Base-by-base conservation (phyloP, 2,797 vertebrate species). In the Otolemur crassicaudatus region DNA sequence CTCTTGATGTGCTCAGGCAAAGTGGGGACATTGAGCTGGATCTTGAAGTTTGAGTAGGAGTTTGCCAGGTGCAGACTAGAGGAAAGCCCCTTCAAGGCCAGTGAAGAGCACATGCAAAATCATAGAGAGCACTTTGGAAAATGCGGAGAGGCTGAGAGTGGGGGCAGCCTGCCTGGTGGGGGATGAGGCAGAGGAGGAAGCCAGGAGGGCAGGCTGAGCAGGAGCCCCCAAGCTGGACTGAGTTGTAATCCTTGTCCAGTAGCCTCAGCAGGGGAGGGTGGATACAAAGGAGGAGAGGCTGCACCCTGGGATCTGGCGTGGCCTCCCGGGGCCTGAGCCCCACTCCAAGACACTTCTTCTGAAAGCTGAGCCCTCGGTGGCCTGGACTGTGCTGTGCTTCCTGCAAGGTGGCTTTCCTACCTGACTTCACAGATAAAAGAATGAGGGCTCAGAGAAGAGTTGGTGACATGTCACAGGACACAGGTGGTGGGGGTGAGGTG, bases 121-220 rank as follows among this genome's bases (percentile, higher is more conserved):
- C 61, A 14, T 60, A 67, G 76, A 63, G 4, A 25, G 29, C 77
- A 27, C 73, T 23, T 70, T 0, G 0, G 61, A 76, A 58, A 70
- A 85, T 7, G 29, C 9, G 77, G 20, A 19, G 69, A 90, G n/a
- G 40, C 4, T n/a, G 11, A 0, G 1, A 5, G 69, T 61, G n/a
- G 63, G 29, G 17, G 10, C 0, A 2, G 56, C 43, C 5, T 34
- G 20, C 7, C 0, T 3, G 0, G 7, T 7, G 22, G 76, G 5
- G 2, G 56, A 22, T 23, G 3, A 27, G 14, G 65, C 23, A 8
- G 37, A 17, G n/a, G 10, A 20, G 10, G 40, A 34, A 8, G 23
- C 23, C 69, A 5, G 46, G 56, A 77, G 87, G 17, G 10, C 16
- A 0, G 2, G 34, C 43, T 12, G 53, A 1, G 37, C 23, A 25